Conservation (phyloP, 2,113 vertebrate genomes). For the Abramis brama region DNA sequence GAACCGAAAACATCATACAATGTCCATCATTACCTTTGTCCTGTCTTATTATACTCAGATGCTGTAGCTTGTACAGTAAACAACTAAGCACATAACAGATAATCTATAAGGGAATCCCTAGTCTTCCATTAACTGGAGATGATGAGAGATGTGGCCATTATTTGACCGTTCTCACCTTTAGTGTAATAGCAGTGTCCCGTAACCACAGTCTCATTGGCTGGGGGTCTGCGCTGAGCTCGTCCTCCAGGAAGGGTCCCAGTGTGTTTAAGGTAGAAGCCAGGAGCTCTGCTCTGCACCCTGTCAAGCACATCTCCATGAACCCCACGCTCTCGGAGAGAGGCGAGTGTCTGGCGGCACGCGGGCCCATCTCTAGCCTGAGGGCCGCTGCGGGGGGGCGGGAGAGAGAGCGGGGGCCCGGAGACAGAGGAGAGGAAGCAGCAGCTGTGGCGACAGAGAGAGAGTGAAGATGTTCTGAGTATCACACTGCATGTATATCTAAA, state of each 20-base stretch:
- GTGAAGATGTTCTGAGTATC: neutral
- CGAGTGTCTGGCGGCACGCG: constrained; percentile 73
- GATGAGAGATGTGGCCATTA: neutral
- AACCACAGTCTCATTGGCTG: constrained; percentile 88
- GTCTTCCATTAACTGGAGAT: neutral
- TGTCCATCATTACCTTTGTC: too few relatives aligned
- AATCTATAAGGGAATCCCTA: neutral
- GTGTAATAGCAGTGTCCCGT: constrained; percentile 79
- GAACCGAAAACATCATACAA: neutral
- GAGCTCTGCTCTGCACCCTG: constrained; percentile 77
- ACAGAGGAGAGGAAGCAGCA: constrained; percentile 22
- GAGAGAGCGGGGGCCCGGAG: constrained; percentile 47
- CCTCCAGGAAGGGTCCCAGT: constrained; percentile 92
- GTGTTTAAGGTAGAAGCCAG: constrained; percentile 82
- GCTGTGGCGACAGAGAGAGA: constrained; percentile 44
- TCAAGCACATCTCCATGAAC: constrained; percentile 80
- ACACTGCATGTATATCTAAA: neutral
- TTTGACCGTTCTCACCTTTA: constrained; percentile 79
- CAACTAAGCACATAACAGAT: neutral
- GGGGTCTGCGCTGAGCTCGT: constrained; percentile 85
- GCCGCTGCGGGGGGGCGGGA: constrained; percentile 69
- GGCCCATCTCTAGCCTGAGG: constrained; percentile 83
- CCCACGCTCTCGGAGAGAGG: constrained; percentile 79
- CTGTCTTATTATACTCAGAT: neutral
- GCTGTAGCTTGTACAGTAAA: neutral